Conservation (phyloP, 2,113 vertebrate genomes). For the Ifrita kowaldi region DNA sequence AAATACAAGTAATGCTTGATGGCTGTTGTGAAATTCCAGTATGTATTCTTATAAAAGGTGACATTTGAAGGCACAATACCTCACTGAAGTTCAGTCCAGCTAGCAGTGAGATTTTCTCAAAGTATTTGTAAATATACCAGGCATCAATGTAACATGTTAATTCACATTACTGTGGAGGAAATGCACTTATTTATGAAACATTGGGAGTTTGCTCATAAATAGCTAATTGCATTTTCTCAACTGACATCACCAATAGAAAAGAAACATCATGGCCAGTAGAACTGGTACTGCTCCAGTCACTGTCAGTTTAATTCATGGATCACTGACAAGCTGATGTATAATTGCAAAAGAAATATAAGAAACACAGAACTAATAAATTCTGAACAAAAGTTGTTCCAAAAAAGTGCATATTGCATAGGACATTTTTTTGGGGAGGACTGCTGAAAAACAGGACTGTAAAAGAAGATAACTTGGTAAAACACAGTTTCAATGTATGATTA, state of each 20-base stretch:
- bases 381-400: background rate
- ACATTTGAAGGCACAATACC: background rate
- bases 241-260: background rate
- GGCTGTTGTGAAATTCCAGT: background rate
- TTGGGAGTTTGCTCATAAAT: background rate
- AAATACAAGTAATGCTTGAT: background rate
- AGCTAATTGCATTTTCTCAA: background rate
- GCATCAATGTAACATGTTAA: background rate
- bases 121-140: background rate
- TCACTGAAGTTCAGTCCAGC: background rate
- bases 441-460: background rate
- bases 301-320: constrained; percentile 49
- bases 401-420: background rate
- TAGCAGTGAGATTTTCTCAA: background rate
- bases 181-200: background rate
- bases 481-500: background rate
- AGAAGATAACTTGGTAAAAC: background rate
- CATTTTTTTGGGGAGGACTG: background rate
- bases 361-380: constrained; percentile 1
- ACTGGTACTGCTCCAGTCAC: background rate
- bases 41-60: background rate
- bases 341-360: constrained; percentile 9
- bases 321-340: background rate
- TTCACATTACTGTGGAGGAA: background rate
- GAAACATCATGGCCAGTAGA: background rate